A percentile compares a stretch with the other conserved stretches of the same genome.
Conservation (phyloP, 2,888 invertebrate species). For the Volucella bombylans region DNA sequence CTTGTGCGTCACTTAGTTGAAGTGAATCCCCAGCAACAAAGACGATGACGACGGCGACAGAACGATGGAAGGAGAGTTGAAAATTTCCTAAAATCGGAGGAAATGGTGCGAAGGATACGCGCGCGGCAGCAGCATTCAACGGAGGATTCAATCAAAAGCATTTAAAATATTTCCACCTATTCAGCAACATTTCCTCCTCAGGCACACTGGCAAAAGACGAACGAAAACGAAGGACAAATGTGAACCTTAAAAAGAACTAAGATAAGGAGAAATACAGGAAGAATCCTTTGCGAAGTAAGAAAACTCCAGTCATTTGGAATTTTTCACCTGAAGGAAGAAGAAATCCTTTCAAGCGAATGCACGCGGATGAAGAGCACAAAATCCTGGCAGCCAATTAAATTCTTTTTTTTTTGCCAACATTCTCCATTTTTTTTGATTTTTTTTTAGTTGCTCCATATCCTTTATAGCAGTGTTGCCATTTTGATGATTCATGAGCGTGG, state of each 20-base stretch:
- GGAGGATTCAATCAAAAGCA: conserved; percentile 68
- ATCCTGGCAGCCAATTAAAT: conserved; percentile 64
- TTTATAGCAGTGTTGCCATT: too few relatives aligned
- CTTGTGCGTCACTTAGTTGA: too few relatives aligned
- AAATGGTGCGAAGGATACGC: conserved; percentile 61
- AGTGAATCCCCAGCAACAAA: too few relatives aligned
- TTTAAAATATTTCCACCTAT: conserved; percentile 70
- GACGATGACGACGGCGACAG: background rate
- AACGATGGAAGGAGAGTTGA: background rate
- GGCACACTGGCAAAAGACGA: conserved; percentile 19
- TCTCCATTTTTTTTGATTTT: too few relatives aligned
- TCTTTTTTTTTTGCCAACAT: conserved; percentile 28
- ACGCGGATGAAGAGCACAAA: conserved; percentile 50
- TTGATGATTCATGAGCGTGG: too few relatives aligned
- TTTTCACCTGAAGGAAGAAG: conserved; percentile 59
- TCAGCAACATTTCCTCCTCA: conserved; percentile 57
- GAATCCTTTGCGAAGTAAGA: conserved; percentile 23
- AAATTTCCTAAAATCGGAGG: conserved; percentile 51
- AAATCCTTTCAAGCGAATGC: conserved; percentile 63
- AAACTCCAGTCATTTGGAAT: conserved; percentile 61
- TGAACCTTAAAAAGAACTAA: background rate
- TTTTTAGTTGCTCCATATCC: too few relatives aligned
- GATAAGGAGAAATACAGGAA: background rate
- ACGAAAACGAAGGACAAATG: background rate
- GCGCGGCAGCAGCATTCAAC: conserved; percentile 14